These are phyloP conservation scores for Ellobius talpinus DNA, from an alignment of 2,113 vertebrate species.

Conservation along the genomic window DNA sequence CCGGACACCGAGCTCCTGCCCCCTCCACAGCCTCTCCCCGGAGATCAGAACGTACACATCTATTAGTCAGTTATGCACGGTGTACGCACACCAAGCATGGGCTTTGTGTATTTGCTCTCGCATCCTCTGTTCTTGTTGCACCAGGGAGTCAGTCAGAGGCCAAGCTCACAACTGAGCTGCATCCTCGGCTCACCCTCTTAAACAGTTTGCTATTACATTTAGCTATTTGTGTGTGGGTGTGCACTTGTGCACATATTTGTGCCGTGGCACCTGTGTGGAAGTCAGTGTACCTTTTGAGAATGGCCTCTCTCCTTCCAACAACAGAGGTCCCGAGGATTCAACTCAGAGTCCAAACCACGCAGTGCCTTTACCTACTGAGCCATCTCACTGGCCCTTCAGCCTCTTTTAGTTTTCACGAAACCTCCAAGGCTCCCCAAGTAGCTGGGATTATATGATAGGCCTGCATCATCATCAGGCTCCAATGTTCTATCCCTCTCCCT, in stretches of 20 bases:
- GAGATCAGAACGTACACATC: no score
- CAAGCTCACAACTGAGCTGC: not conserved
- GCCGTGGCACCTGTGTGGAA: not conserved
- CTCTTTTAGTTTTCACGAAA: not conserved
- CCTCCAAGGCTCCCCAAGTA: not conserved
- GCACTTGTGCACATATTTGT: not conserved
- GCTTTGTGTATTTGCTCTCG: no score
- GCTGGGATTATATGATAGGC: not conserved
- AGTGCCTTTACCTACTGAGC: not conserved
- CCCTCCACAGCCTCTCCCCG: no score
- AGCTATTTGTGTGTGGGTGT: not conserved
- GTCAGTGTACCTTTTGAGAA: not conserved
- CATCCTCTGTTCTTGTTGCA: no score
- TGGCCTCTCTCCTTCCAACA: not conserved
- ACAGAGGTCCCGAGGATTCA: not conserved
- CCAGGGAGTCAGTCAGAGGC: no score
- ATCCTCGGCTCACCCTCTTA: not conserved
- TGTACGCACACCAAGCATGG: no score
- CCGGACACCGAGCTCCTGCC: fast-evolving
- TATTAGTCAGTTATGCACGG: not conserved
- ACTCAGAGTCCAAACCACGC: not conserved
- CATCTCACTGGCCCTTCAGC: not conserved
- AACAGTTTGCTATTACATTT: not conserved
- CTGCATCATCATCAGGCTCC: not conserved
- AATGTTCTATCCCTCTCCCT: not conserved